Conservation (phyloP, 2,888 invertebrate genomes). For the Synergus laeviventris region DNA sequence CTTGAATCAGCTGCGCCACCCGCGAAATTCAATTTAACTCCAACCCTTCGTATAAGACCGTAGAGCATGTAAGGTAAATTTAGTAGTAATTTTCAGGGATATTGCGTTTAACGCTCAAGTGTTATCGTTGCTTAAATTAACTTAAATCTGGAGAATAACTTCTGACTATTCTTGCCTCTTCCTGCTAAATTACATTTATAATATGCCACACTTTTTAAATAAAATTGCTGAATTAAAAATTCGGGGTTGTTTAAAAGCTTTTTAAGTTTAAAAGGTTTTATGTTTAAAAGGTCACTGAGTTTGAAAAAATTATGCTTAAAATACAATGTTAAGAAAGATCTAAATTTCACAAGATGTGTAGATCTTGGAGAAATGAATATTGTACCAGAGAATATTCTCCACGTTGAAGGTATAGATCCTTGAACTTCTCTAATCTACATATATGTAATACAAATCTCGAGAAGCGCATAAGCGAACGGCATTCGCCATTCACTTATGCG, state of each 20-base stretch:
- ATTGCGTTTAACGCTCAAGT: constrained; percentile 14
- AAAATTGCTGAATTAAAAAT: no score
- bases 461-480: constrained; percentile 33
- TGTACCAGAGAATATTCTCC: constrained; percentile 5
- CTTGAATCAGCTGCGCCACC: constrained; percentile 5
- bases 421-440: constrained; percentile 40
- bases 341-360: not conserved
- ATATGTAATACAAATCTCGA: constrained; percentile 24
- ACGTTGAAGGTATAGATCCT: constrained; percentile 26
- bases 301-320: not conserved
- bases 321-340: not conserved
- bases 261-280: no score
- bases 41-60: constrained; percentile 3
- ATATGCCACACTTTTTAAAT: no score
- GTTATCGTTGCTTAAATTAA: constrained; percentile 1
- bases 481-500: constrained; percentile 36
- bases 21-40: constrained; percentile 38
- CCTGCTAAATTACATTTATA: no score
- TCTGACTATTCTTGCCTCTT: not conserved
- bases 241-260: no score
- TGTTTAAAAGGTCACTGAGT: no score
- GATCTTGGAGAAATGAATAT: constrained; percentile 7
- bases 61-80: constrained; percentile 23
- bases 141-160: constrained; percentile 17
- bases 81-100: constrained; percentile 27